Percentiles rank a stretch among this genome's conserved stretches.
phyloP scores from a whole-genome alignment of 2,113 vertebrate genomes.

The Circaetus cinerascens region DNA sequence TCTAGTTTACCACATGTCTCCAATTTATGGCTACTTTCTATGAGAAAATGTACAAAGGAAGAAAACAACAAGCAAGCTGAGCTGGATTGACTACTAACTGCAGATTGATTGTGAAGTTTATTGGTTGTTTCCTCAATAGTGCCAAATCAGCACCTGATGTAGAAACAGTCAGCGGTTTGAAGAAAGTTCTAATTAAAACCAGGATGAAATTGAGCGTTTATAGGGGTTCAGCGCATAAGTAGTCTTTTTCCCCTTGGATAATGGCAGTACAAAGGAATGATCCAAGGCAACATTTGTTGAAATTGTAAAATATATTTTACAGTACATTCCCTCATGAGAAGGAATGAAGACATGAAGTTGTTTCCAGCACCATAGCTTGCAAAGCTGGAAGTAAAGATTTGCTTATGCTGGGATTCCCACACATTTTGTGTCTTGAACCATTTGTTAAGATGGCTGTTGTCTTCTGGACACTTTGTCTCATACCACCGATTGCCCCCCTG shows the following conservation, averaged over 20 bases:
- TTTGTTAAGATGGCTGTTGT: neutral
- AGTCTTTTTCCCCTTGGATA: constrained; percentile 13
- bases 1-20: constrained; percentile 45
- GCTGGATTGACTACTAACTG: constrained; percentile 49
- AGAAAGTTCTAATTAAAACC: constrained; percentile 66
- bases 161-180: constrained; percentile 23
- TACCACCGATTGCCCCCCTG: neutral
- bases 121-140: constrained; percentile 65
- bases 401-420: neutral
- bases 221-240: neutral
- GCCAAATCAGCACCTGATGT: constrained; percentile 62
- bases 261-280: neutral
- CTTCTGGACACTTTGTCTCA: neutral
- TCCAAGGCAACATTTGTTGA: constrained; percentile 35
- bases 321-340: neutral
- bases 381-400: constrained; percentile 18
- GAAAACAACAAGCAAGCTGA: constrained; percentile 38
- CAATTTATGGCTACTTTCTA: constrained; percentile 63
- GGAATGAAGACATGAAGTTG: constrained; percentile 1
- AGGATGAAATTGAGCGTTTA: constrained; percentile 28
- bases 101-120: constrained; percentile 68
- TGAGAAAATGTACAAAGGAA: constrained; percentile 59
- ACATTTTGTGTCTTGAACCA: neutral
- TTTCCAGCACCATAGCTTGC: constrained; percentile 7
- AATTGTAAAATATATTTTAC: constrained; percentile 48